phyloP scores from a whole-genome alignment of 2,113 vertebrate genomes.

The Albula goreensis region DNA sequence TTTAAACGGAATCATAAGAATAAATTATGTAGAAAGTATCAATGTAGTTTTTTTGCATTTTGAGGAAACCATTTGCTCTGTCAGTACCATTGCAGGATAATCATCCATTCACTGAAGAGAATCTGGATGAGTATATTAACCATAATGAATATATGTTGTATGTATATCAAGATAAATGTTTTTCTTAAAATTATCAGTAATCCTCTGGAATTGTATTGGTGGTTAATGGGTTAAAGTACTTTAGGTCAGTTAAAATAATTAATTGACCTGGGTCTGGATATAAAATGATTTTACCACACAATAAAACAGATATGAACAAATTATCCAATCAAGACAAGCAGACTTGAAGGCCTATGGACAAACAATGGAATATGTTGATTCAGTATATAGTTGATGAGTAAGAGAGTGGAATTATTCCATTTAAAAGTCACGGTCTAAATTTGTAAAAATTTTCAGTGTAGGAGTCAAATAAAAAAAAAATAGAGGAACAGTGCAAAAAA shows the following conservation, averaged over 20 bases:
- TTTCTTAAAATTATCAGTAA: too few relatives aligned
- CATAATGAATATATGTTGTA: neutral
- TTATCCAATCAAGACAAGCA: neutral
- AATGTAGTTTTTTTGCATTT: neutral
- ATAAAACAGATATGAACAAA: neutral
- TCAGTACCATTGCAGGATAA: neutral
- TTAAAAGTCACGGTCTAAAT: constrained; percentile 14
- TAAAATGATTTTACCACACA: neutral
- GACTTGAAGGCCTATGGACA: neutral
- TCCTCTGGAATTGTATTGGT: too few relatives aligned
- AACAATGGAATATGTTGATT: neutral
- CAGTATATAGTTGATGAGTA: constrained; percentile 13
- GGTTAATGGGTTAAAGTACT: too few relatives aligned
- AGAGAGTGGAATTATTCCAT: neutral
- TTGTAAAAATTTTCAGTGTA: constrained; percentile 11
- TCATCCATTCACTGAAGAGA: neutral
- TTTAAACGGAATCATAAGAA: neutral
- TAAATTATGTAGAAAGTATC: neutral
- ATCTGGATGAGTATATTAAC: neutral
- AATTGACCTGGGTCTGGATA: neutral
- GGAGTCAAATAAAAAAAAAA: neutral
- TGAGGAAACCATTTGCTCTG: neutral
- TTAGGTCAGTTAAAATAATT: too few relatives aligned
- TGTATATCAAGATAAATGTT: too few relatives aligned
- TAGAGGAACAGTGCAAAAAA: neutral